Base-by-base conservation (phyloP, 1,140 invertebrate genomes). In the Plutomurus gul region DNA sequence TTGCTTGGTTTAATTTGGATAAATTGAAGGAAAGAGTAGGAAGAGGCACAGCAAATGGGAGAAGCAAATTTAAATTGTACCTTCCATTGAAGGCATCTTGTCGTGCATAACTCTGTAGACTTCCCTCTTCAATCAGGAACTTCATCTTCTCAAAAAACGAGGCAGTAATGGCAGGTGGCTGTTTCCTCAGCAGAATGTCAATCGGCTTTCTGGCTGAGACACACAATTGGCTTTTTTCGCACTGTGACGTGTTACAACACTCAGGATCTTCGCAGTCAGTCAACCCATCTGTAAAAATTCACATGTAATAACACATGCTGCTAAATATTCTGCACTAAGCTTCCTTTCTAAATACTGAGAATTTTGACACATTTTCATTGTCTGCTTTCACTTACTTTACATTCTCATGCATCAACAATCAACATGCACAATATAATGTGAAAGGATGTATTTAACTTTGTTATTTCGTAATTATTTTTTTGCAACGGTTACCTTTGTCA, bases 131-230 rank as follows among this genome's bases (percentile, higher is more conserved):
- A 82, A 99, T 97, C 46, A 99, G 89, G 88, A 99, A 99, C 85
- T 96, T 95, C 94, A 98, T 97, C 85, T 96, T 92, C 86, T 99
- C 96, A 86, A 97, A 99, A 89, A 99, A 99, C 0, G 96, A 97
- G 0, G 96, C 96, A 0, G 96, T 97, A 79, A 97, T 95, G 18
- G 96, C 94, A 1, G 96, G 96, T 1, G 96, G 95, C 85, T 98
- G 96, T 87, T 97, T 97, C 51, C 96, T 88, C 6, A 98, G 88
- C 1, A 99, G 89, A 75, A 98, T 96, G 86, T 97, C 96, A 76
- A 96, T 95, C 1, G 96, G 96, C 85, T 97, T 96, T 3, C 94
- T 94, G 1, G 95, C 93, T 0, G 94, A 94, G 1, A 96, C 92
- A 86, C 96, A 99, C 22, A 96, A 91, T 83, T 95, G 92, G 84